These are phyloP conservation scores for Chelon auratus DNA, from an alignment of 2,797 vertebrate genomes.

Conservation along the genomic window DNA sequence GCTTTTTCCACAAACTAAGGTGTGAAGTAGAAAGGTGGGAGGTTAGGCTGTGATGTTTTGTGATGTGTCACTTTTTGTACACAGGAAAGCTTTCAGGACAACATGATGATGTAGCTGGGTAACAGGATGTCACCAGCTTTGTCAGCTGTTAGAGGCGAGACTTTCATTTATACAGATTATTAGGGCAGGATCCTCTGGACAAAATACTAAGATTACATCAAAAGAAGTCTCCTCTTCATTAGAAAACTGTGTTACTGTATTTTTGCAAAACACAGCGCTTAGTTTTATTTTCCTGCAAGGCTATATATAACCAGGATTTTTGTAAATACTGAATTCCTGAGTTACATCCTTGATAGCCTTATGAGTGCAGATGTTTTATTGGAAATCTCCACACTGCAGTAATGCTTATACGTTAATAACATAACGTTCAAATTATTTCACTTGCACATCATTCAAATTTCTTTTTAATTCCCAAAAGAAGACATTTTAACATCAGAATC, in stretches of 20 bases:
- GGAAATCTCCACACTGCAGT: too few relatives aligned
- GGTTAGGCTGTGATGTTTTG: neutral
- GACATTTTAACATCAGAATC: too few relatives aligned
- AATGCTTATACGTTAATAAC: too few relatives aligned
- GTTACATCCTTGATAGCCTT: too few relatives aligned
- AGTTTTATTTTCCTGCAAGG: too few relatives aligned
- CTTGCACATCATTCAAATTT: too few relatives aligned
- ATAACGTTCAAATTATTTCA: too few relatives aligned
- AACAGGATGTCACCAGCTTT: constrained; percentile 17
- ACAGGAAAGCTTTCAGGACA: constrained; percentile 40
- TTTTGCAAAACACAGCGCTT: too few relatives aligned
- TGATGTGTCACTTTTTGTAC: constrained; percentile 30
- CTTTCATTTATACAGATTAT: neutral
- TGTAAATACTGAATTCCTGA: too few relatives aligned
- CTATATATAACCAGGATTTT: too few relatives aligned
- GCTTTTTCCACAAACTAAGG: constrained; percentile 4
- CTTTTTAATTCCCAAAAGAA: too few relatives aligned
- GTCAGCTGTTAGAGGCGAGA: constrained; percentile 25
- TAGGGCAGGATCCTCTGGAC: neutral
- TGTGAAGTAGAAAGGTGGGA: constrained; percentile 15
- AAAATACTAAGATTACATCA: neutral
- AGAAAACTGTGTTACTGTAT: neutral
- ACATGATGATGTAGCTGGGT: constrained; percentile 14
- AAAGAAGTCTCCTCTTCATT: neutral
- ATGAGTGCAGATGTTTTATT: too few relatives aligned